Conservation (phyloP, 1,140 invertebrate species). For the Drosophila sp. region DNA sequence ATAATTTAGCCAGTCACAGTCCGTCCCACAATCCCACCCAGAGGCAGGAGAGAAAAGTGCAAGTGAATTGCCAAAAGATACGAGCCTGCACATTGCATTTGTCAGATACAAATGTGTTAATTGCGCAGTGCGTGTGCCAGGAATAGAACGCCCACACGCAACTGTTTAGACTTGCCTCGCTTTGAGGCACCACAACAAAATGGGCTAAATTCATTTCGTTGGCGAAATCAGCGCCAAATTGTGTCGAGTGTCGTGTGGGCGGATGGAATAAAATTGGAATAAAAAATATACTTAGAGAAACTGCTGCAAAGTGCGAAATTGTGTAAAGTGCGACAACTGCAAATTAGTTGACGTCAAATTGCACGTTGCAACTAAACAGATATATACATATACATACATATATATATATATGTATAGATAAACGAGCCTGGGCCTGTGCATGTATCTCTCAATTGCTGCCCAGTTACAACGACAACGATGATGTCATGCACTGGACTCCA, state of each 20-base stretch:
- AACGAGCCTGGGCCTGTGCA: background rate
- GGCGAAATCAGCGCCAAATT: slow-evolving; percentile 60
- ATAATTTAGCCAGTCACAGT: slow-evolving; percentile 60
- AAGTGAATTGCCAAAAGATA: slow-evolving; percentile 55
- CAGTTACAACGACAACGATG: slow-evolving; percentile 51
- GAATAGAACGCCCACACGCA: slow-evolving; percentile 79
- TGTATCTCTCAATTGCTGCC: slow-evolving; percentile 1
- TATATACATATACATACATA: background rate
- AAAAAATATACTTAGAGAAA: slow-evolving; percentile 15
- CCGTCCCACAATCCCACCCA: slow-evolving; percentile 43
- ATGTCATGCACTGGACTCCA: slow-evolving; percentile 57
- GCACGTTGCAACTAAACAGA: background rate
- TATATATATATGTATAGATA: background rate
- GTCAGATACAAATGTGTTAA: slow-evolving; percentile 83
- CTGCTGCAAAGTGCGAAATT: slow-evolving; percentile 66
- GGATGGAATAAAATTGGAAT: slow-evolving; percentile 31
- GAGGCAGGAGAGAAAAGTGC: slow-evolving; percentile 33
- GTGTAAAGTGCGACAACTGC: slow-evolving; percentile 68
- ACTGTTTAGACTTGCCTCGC: slow-evolving; percentile 31
- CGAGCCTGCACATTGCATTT: slow-evolving; percentile 68
- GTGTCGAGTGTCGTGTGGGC: slow-evolving; percentile 69
- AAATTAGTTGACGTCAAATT: slow-evolving; percentile 58
- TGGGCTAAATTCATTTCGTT: slow-evolving; percentile 28
- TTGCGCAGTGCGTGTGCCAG: slow-evolving; percentile 74
- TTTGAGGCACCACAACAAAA: slow-evolving; percentile 17